Evolutionary conservation across 2,797 vertebrate species (phyloP), one percentile per base, ranked within the genome.

Genomic region (Anas flavirostris): DNA sequence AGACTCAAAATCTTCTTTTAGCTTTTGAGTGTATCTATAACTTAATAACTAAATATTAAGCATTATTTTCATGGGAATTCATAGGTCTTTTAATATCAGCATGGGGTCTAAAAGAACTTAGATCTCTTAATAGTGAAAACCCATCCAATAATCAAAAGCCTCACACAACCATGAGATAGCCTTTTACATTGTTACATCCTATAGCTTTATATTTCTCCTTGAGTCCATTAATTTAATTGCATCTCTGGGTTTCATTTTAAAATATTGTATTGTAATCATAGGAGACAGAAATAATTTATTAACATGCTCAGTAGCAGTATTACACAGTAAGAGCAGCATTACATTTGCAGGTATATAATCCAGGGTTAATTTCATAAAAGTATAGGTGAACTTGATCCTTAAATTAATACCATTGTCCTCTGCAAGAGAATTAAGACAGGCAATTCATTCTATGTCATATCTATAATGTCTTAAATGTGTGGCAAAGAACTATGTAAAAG

Each of bases 201-300:
- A 84, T 72, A 75, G 84, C 84, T 94, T 95, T 85, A 64, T 89
- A 87, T 94, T 88, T 82, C 79, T 92, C 88, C 48, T 80, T 28
- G 53, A 96, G 81, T 74, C 82, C 81, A 85, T 96, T 96, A 95
- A 96, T 95, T 96, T 94, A 87, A 96, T 92, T 93, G 84, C 86
- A 85, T 69, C 72, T 80, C 81, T 59, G 60, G 58, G 67, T 85
- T 96, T 95, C 28, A 72, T 87, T 88, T 93, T 70, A 87, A 95
- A 94, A 95, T 94, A 94, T 89, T 91, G 95, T 90, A 93, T 75
- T 91, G 50, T 75, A 94, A 92, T 93, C 68, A 82, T 19, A 90
- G 60, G 35, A 87, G 92, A 87, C 25, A 80, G 93, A 82, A 95
- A 94, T 92, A 86, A 93, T 92, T 94, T 93, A 94, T 95, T 82